Evolutionary conservation across 1,140 invertebrate species (phyloP), one percentile per base, ranked within the genome.

Genomic region (Diorhabda carinulata): DNA sequence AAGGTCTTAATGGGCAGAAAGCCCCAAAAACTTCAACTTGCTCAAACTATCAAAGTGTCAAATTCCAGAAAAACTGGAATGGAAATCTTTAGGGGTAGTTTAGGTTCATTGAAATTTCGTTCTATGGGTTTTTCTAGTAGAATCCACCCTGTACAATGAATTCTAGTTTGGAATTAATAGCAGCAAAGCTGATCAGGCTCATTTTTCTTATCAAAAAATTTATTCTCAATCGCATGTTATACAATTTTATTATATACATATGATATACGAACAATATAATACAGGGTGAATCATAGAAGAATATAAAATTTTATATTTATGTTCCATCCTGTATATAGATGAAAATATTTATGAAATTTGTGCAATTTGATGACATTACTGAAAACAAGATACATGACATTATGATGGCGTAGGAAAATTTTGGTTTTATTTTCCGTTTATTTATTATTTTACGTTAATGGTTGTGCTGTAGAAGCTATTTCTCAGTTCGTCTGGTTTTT

Each of bases 381-480:
- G 59, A 65, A 76, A 73, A 76, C 74, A 77, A 77, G 67, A 77
- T 71, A 45, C 62, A 73, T 77, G 74, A 76, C 73, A 77, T 74
- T 25, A 77, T 77, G 77, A 77, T 77, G 77, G 75, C 77, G 77
- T 78, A 78, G 73, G 72, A 73, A 71, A 67, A 78, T 73, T 74
- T 72, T 69, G 69, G 59, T 73, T 69, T 69, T 40, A 60, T 70
- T 72, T 67, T 56, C 9, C 9, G 43, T n/a, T 8, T 43, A 9
- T 43, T 43, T 10, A n/a, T 43, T 43, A 43, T 62, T 73, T 74
- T 71, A 70, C 73, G 75, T 73, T 74, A 75, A 76, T 78, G 76
- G 75, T 77, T 77, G 74, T 77, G 76, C 76, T 76, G 76, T 77
- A 78, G 75, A 73, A 74, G 72, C 75, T 77, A 74, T 73, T 69